Evolutionary conservation across 2,113 vertebrate genomes (phyloP).

Genomic region (Hippocampus guttulatus): DNA sequence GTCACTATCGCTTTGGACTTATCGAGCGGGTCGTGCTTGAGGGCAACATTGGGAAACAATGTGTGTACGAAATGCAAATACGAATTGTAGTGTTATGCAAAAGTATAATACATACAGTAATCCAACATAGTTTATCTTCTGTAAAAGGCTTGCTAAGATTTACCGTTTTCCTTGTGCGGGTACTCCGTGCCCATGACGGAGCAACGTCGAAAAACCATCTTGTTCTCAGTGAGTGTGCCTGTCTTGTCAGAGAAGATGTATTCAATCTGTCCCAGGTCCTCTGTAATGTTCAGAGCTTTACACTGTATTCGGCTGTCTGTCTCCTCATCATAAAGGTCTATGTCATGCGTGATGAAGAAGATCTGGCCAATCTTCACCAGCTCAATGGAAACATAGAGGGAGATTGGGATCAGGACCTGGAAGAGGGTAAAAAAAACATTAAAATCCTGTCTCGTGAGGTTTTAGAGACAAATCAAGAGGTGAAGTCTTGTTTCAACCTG

Average conservation of each 20-base stretch:
- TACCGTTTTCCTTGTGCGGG: constrained; percentile 89
- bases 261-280: constrained; percentile 92
- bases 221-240: constrained; percentile 95
- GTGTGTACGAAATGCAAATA: neutral
- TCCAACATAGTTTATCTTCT: neutral
- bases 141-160: neutral
- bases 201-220: constrained; percentile 95
- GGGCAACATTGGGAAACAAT: neutral
- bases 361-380: constrained; percentile 92
- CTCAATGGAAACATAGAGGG: constrained; percentile 93
- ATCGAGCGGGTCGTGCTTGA: neutral
- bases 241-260: constrained; percentile 97
- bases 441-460: neutral
- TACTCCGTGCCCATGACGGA: constrained; percentile 88
- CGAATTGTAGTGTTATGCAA: no score
- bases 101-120: neutral
- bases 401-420: constrained; percentile 91
- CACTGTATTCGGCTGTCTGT: constrained; percentile 83
- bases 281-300: constrained; percentile 90
- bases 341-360: constrained; percentile 89
- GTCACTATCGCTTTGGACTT: neutral
- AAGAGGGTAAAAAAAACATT: neutral
- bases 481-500: constrained; percentile 74
- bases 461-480: neutral
- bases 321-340: constrained; percentile 85